Base-by-base conservation (phyloP, 2,888 invertebrate genomes). In the Volucella inflata region DNA sequence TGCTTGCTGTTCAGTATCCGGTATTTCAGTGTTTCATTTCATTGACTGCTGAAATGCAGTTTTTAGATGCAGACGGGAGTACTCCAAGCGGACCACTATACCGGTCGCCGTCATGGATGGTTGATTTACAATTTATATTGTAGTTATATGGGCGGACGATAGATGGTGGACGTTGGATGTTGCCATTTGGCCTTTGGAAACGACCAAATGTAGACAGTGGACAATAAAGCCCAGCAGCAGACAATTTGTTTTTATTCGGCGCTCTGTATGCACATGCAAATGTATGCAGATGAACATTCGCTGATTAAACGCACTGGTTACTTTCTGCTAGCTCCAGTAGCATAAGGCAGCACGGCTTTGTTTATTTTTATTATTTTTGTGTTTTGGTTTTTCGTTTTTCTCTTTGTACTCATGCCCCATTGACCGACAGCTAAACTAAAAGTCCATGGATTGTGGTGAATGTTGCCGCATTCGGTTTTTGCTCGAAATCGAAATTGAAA, bases 231-330 rank as follows among this genome's bases (percentile, higher is more conserved):
- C 74, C 55, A 48, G 46, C 48, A 65, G 40, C 40, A 40, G 48
- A 40, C 64, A 74, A 74, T 74, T 74, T 65, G 64, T 21, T 46
- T 74, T 55, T 74, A 48, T 65, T 65, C 30, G 36, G n/a, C 21
- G 10, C 21, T 46, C 44, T 50, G 40, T 46, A 57, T 17, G 42
- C 42, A 17, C 51, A 59, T 21, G 16, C 57, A 17, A 14, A 55
- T 50, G 30, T 42, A 42, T 65, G 30, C 50, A 59, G 75, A 67
- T 75, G 48, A 42, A 67, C 75, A 67, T 67, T 67, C 57, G n/a
- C 65, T 50, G 75, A 75, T 75, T 67, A 67, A 57, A 75, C 65
- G 57, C 75, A 75, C 65, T 65, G 50, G 75, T 75, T 75, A 65
- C 42, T 75, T 42, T 57, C 50, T 50, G 65, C 67, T 16, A 40